phyloP scores from a whole-genome alignment of 2,888 invertebrate genomes.

The Plebejus anna region DNA sequence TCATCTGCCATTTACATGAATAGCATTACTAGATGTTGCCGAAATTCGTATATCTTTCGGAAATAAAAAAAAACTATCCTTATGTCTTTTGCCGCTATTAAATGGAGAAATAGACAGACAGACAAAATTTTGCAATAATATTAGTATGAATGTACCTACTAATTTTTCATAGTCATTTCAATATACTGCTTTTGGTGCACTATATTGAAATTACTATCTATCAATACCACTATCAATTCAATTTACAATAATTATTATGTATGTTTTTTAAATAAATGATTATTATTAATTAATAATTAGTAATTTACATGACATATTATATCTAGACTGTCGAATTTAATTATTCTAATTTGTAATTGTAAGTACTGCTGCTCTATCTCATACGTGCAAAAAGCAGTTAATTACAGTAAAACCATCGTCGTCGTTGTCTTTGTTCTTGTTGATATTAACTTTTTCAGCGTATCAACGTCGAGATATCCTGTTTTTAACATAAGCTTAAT shows the following conservation, averaged over 20 bases:
- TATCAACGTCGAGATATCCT: background rate
- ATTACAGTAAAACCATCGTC: conserved; percentile 6
- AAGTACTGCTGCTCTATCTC: background rate
- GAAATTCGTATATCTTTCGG: background rate
- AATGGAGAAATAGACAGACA: background rate
- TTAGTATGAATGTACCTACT: too few relatives aligned
- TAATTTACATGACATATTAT: background rate
- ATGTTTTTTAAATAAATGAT: too few relatives aligned
- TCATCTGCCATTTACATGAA: background rate
- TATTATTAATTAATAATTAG: background rate
- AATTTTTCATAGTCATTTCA: too few relatives aligned
- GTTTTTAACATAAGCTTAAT: conserved; percentile 21
- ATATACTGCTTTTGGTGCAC: too few relatives aligned
- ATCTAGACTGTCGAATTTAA: background rate
- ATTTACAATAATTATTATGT: background rate
- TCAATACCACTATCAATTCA: too few relatives aligned
- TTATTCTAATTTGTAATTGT: background rate
- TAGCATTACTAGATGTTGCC: background rate
- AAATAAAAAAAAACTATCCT: background rate
- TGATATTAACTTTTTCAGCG: background rate
- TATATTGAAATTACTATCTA: too few relatives aligned
- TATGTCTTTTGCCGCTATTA: background rate
- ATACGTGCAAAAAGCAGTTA: background rate
- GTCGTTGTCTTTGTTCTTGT: conserved; percentile 1
- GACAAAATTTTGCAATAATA: background rate